Base-by-base conservation (phyloP, 2,888 invertebrate species). In the Leptopilina myrica region DNA sequence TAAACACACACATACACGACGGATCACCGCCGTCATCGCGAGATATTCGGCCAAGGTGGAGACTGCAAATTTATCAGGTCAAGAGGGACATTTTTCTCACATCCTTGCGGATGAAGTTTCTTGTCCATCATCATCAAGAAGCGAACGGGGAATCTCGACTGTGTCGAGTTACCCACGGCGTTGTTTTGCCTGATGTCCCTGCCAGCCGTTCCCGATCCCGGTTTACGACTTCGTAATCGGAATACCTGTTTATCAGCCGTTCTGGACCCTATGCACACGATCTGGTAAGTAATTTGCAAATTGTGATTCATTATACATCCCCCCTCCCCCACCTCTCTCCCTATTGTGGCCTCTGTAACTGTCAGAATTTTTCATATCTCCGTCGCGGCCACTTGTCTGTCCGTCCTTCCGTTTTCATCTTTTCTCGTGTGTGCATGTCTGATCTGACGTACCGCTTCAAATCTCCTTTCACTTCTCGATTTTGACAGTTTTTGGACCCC, bases 261-360 rank as follows among this genome's bases (percentile, higher is more conserved):
- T 85, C 84, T 84, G 82, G 85, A 82, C 77, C 90, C 84, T 91
- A 90, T 92, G 90, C 90, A 87, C 91, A 88, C 89, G 89, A 87
- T 78, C 83, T 85, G 76, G 84, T 86, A 76, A 86, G 85, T 85
- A 82, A 73, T 46, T 59, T 43, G 11, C 43, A 15, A 64, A 20
- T 20, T 20, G 1, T 1, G 20, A 20, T 20, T 20, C 20, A 20
- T 20, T 20, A 20, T 20, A 20, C 40, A 46, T 66, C 43, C 43
- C 56, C 56, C 53, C 9, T 43, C 5, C 14, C 5, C 26, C 33
- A 3, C 3, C 0, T 1, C 33, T n/a, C n/a, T n/a, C 33, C 20
- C 20, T 20, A 33, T 33, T 5, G 33, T 33, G 33, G 33, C 33
- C 33, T 33, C 4, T 33, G 20, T 73, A 56, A 11, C 73, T 73